Conservation (phyloP, 1,140 invertebrate genomes). For the Trachymyrmex cornetzi region DNA sequence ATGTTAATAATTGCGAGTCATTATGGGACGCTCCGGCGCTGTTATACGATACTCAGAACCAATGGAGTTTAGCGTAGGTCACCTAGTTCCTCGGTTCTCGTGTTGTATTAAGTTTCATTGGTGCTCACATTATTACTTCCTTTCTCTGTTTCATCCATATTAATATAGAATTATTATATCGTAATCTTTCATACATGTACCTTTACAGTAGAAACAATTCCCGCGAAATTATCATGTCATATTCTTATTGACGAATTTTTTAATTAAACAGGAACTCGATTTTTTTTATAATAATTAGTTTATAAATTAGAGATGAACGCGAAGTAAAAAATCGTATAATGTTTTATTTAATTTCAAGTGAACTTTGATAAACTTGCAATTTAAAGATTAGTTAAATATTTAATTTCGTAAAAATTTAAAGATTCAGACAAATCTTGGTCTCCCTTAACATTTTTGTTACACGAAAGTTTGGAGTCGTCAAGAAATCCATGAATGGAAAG, state of each 20-base stretch:
- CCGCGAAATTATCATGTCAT: background rate
- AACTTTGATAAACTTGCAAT: background rate
- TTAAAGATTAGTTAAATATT: background rate
- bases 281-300: background rate
- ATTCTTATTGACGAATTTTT: background rate
- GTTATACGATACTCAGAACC: conserved; percentile 55
- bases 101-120: conserved; percentile 50
- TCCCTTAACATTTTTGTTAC: conserved; percentile 1
- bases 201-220: background rate
- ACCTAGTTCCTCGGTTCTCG: background rate
- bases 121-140: conserved; percentile 23
- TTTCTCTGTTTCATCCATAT: background rate
- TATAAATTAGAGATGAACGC: background rate
- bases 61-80: conserved; percentile 38
- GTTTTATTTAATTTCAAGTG: background rate
- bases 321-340: background rate
- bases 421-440: background rate
- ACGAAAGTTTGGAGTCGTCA: background rate
- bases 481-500: conserved; percentile 9
- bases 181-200: background rate
- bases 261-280: background rate
- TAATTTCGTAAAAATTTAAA: background rate
- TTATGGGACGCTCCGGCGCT: conserved; percentile 5
- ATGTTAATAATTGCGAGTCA: conserved; percentile 62
- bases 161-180: conserved; percentile 40